These are phyloP conservation scores for Apoda limacodes DNA, from an alignment of 2,888 invertebrate genomes.

Conservation along the genomic window DNA sequence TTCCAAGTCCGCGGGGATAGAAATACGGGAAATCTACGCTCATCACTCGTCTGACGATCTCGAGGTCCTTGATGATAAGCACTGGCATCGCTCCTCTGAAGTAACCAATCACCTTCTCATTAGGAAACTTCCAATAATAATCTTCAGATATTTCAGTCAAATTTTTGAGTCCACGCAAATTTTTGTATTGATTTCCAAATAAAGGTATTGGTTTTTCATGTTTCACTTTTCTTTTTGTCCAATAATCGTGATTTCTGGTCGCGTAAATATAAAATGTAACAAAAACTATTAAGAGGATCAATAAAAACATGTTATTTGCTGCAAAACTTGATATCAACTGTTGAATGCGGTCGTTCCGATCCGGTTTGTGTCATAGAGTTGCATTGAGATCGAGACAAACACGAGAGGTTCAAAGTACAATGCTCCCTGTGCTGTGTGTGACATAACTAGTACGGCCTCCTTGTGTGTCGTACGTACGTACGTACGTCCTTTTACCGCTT, in stretches of 20 bases:
- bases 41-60: conserved; percentile 33
- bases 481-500: too few species aligned
- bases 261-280: conserved; percentile 30
- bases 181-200: conserved; percentile 33
- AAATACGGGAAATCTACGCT: conserved; percentile 37
- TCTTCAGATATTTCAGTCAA: conserved; percentile 29
- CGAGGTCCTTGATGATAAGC: conserved; percentile 39
- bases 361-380: too few species aligned
- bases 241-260: conserved; percentile 31
- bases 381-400: too few species aligned
- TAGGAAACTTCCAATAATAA: conserved; percentile 37
- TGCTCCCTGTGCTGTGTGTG: too few species aligned
- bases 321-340: too few species aligned
- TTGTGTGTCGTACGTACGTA: too few species aligned
- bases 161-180: conserved; percentile 30
- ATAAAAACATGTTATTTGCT: too few species aligned
- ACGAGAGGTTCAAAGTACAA: too few species aligned
- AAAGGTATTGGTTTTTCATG: conserved; percentile 35
- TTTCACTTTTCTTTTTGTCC: conserved; percentile 32
- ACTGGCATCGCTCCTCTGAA: conserved; percentile 31
- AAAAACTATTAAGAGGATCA: too few species aligned
- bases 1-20: conserved; percentile 32
- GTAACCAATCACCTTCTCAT: conserved; percentile 37
- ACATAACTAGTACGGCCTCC: too few species aligned
- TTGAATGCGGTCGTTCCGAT: too few species aligned